Base-by-base conservation (phyloP, 2,113 vertebrate species). In the Prinia subflava region DNA sequence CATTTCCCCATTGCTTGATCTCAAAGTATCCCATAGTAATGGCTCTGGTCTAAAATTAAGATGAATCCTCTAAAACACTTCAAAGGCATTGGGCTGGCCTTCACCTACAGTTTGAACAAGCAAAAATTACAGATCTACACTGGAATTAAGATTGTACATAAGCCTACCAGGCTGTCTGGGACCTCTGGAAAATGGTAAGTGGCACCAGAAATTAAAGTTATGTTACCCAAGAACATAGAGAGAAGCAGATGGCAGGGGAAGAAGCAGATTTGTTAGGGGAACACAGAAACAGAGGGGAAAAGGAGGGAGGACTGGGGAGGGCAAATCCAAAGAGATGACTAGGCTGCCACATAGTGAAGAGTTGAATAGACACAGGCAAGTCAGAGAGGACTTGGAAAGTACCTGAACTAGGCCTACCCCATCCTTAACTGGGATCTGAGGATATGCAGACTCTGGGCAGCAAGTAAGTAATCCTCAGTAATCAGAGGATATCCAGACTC, bases 171-270 rank as follows among this genome's bases (percentile, higher is more conserved):
- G 11, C 9, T n/a, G 13, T 19, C n/a, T 33, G 12, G 4, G 2
- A 49, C 44, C 69, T 75, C 53, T 52, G 69, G 44, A 86, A 90
- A 89, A 63, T 9, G 7, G 0, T 8, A 70, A 22, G 22, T 17
- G 31, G 44, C 46, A 81, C 41, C 2, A 1, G 28, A 12, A 64
- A 44, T 8, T 23, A 12, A 31, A 84, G 31, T 0, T 0, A 37
- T 21, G 21, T 23, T 37, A 76, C 52, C 25, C 16, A 2, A 71
- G 71, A 76, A 60, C 33, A 65, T 15, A 12, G 9, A 35, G 23
- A 81, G 44, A 83, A 64, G 53, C 30, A 47, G 13, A 21, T 41
- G 13, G n/a, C n/a, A 64, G 39, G 39, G 39, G 39, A 39, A 39
- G 39, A 39, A 39, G 39, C 39, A 39, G 39, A 39, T 59, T 44